Evolutionary conservation across 2,888 invertebrate genomes (phyloP).

Genomic region (Acronicta psi): DNA sequence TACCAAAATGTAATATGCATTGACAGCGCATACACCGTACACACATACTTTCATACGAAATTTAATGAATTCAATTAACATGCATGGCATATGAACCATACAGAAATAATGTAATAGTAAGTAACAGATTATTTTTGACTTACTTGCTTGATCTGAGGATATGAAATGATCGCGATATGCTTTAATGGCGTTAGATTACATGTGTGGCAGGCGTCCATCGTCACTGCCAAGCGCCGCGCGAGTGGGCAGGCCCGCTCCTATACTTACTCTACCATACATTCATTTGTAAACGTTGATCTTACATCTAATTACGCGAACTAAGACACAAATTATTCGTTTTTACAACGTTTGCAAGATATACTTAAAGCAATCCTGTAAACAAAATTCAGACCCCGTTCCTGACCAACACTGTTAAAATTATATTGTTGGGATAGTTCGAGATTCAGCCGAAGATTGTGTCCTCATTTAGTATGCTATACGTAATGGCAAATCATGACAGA

Average conservation of each 20-base stretch:
- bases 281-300: slow-evolving; percentile 33
- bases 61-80: too few species aligned
- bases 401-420: neutral
- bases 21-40: too few species aligned
- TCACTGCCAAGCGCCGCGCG: slow-evolving; percentile 11
- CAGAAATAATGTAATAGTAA: too few species aligned
- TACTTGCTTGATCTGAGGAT: neutral
- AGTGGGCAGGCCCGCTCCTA: slow-evolving; percentile 51
- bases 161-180: neutral
- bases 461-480: neutral
- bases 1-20: too few species aligned
- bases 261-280: slow-evolving; percentile 14
- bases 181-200: neutral
- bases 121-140: neutral
- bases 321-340: slow-evolving; percentile 12
- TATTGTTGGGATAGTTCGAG: slow-evolving; percentile 5
- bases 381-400: slow-evolving; percentile 48
- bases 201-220: neutral
- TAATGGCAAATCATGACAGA: neutral
- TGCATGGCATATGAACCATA: too few species aligned
- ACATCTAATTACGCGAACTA: slow-evolving; percentile 7
- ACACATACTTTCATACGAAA: too few species aligned
- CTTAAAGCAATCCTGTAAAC: slow-evolving; percentile 38
- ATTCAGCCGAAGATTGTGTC: neutral
- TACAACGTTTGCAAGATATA: slow-evolving; percentile 33